Evolutionary conservation across 2,888 invertebrate genomes (phyloP), one percentile per base, ranked within the genome.

Genomic region (Scrobipalpa atriplicella): DNA sequence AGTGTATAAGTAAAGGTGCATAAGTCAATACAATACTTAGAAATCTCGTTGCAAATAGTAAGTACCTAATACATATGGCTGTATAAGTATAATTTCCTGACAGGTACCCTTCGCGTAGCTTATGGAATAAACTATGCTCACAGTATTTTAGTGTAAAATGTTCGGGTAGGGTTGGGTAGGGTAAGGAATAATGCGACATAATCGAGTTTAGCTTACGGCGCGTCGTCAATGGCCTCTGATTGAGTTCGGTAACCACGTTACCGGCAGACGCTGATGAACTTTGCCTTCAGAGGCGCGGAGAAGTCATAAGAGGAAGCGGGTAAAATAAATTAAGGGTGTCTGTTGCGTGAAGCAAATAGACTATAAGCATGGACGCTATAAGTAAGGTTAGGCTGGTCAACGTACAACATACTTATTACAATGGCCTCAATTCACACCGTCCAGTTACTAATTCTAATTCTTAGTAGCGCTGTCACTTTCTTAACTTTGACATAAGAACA

Each of bases 211-310:
- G 84, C 83, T 89, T 86, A 89, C 63, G 52, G 29, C 84, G 82
- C 78, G 80, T 81, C 87, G 83, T 89, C 89, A 90, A 91, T 90
- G 86, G 83, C 71, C 73, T 75, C 80, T 90, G 90, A 91, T 90
- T 90, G 90, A 90, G 90, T 84, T 85, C 82, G 70, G 74, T 90
- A 91, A 91, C 83, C 75, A 83, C 64, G 80, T 90, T 90, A 90
- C 79, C 76, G 81, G 73, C 80, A 78, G 80, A 84, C 83, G 82
- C 87, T 90, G 89, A 90, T 89, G 89, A 90, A 90, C 87, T 88
- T 87, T 87, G 79, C 75, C 78, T 75, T 79, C 75, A 72, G 68
- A 51, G 54, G 16, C 21, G 56, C 52, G 72, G 64, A 47, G 43
- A 71, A 70, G 67, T 11, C 13, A 69, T 1, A 62, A 65, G 77